phyloP scores from a whole-genome alignment of 2,888 invertebrate genomes.

The Agrotis puta region DNA sequence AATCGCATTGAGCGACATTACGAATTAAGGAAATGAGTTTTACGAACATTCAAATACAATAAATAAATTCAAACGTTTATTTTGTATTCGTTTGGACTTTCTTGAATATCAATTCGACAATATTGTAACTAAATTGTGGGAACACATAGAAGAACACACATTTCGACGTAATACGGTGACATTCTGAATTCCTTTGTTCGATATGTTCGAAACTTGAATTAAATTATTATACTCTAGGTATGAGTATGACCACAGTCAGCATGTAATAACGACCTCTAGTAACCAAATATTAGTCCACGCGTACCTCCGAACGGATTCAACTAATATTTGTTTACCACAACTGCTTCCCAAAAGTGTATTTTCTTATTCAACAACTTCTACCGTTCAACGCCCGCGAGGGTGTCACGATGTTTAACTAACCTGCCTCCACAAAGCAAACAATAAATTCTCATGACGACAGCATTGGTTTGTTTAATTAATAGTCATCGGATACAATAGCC shows the following conservation, averaged over 20 bases:
- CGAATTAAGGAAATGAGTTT: constrained; percentile 67
- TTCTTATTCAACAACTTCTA: constrained; percentile 88
- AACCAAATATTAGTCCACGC: constrained; percentile 86
- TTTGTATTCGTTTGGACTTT: constrained; percentile 24
- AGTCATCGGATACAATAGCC: constrained; percentile 60
- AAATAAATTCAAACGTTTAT: constrained; percentile 49
- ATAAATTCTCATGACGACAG: constrained; percentile 65
- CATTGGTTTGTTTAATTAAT: constrained; percentile 39
- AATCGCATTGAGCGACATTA: constrained; percentile 65
- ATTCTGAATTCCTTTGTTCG: constrained; percentile 9
- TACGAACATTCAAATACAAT: constrained; percentile 44
- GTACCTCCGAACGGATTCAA: constrained; percentile 87
- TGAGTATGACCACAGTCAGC: constrained; percentile 73
- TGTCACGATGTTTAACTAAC: constrained; percentile 82
- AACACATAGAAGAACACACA: constrained; percentile 15
- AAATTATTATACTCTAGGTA: constrained; percentile 21
- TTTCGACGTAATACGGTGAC: constrained; percentile 4
- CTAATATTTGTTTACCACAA: constrained; percentile 87
- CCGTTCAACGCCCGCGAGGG: constrained; percentile 83
- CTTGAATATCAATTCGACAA: constrained; percentile 27
- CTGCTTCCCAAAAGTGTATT: constrained; percentile 88
- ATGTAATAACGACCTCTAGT: constrained; percentile 84
- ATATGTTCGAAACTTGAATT: constrained; percentile 24
- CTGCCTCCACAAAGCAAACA: constrained; percentile 76
- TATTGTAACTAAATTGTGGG: constrained; percentile 23